Evolutionary conservation across 2,888 invertebrate genomes (phyloP).

Genomic region (Sinohyriopsis cumingii): DNA sequence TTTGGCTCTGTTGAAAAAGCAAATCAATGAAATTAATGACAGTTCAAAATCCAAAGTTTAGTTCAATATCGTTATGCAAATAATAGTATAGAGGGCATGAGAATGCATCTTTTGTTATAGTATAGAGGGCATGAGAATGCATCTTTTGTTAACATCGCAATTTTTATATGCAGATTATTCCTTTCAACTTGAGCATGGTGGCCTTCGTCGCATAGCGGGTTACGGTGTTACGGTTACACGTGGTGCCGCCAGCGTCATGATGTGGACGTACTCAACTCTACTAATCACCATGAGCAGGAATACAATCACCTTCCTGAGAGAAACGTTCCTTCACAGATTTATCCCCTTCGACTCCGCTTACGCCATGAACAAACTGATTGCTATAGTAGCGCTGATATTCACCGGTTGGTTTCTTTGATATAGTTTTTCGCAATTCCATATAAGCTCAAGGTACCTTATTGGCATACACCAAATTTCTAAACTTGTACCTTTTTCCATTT

Average conservation of each 20-base stretch:
- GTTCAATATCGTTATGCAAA: too few relatives aligned
- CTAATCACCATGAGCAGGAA: slow-evolving; percentile 79
- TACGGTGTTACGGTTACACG: slow-evolving; percentile 77
- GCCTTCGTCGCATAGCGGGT: slow-evolving; percentile 77
- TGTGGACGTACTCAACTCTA: slow-evolving; percentile 77
- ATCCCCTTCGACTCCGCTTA: slow-evolving; percentile 78
- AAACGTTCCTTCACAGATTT: slow-evolving; percentile 76
- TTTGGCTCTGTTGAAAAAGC: too few relatives aligned
- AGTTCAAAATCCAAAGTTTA: too few relatives aligned
- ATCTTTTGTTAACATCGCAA: too few relatives aligned
- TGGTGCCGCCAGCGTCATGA: slow-evolving; percentile 79
- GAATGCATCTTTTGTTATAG: too few relatives aligned
- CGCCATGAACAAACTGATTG: slow-evolving; percentile 77
- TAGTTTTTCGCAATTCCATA: too few relatives aligned
- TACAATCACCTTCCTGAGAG: slow-evolving; percentile 76
- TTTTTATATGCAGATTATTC: slow-evolving; percentile 73
- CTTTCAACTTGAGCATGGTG: slow-evolving; percentile 76
- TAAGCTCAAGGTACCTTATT: too few relatives aligned
- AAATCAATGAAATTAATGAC: too few relatives aligned
- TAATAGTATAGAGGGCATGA: too few relatives aligned
- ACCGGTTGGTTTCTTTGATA: slow-evolving; percentile 71
- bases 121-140: too few relatives aligned
- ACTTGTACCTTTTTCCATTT: too few relatives aligned
- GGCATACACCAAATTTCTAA: too few relatives aligned
- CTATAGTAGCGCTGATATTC: slow-evolving; percentile 75